phyloP scores from a whole-genome alignment of 2,797 vertebrate species.

The Anguilla megastoma region DNA sequence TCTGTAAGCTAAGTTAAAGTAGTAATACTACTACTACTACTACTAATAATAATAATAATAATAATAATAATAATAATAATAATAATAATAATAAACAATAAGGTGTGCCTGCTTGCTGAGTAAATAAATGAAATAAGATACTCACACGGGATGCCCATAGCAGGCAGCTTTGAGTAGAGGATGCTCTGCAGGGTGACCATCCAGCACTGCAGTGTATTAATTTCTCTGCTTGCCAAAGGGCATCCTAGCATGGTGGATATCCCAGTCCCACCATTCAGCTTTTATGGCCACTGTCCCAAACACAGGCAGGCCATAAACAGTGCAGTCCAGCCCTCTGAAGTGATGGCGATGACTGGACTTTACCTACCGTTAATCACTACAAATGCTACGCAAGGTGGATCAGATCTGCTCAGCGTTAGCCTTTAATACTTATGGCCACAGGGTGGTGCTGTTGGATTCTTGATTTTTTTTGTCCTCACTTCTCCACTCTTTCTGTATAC shows the following conservation, averaged over 20 bases:
- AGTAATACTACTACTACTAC: too few species aligned
- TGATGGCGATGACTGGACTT: neutral
- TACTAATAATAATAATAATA: too few species aligned
- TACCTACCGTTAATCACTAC: constrained; percentile 14
- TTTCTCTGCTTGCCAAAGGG: constrained; percentile 31
- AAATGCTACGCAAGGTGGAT: neutral
- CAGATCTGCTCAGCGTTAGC: neutral
- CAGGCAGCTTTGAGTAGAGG: constrained; percentile 62
- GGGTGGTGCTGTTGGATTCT: neutral
- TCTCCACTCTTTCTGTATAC: neutral
- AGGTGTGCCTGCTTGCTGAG: neutral
- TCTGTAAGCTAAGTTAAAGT: too few species aligned
- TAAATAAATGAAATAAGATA: constrained; percentile 31
- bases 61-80: too few species aligned
- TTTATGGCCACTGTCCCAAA: neutral
- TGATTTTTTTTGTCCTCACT: neutral
- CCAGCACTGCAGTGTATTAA: constrained; percentile 58
- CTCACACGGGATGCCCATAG: constrained; percentile 69
- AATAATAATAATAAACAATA: too few species aligned
- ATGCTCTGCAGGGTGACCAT: constrained; percentile 64
- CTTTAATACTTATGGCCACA: constrained; percentile 4
- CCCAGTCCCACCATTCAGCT: neutral
- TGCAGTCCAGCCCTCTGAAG: neutral
- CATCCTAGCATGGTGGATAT: neutral
- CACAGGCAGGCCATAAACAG: neutral